These are phyloP conservation scores for Parnassius mnemosyne DNA, from an alignment of 2,888 invertebrate genomes.

Conservation along the genomic window DNA sequence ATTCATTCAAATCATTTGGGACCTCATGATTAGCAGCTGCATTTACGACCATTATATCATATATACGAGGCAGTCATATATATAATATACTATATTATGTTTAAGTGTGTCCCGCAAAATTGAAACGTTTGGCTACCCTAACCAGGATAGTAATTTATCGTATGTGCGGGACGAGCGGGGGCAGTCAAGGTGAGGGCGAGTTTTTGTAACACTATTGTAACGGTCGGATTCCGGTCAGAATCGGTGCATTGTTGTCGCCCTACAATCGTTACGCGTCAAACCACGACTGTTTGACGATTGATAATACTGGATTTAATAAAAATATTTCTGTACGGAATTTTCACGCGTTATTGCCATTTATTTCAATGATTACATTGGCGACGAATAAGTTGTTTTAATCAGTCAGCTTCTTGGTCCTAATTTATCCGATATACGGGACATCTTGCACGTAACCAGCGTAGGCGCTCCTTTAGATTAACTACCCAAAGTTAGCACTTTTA, in stretches of 20 bases:
- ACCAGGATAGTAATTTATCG: slow-evolving; percentile 60
- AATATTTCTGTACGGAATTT: not conserved
- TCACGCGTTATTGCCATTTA: not conserved
- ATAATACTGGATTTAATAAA: slow-evolving; percentile 25
- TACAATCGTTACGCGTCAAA: slow-evolving; percentile 28
- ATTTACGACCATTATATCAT: no score
- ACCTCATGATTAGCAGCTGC: no score
- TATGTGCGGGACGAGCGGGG: slow-evolving; percentile 34
- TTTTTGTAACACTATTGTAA: slow-evolving; percentile 55
- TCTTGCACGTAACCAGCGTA: no score
- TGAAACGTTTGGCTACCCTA: slow-evolving; percentile 5
- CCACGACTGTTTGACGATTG: slow-evolving; percentile 28
- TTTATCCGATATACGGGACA: no score
- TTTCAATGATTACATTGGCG: no score
- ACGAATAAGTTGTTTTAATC: no score
- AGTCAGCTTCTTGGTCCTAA: no score
- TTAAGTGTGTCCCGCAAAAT: not conserved
- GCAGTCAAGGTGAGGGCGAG: slow-evolving; percentile 55
- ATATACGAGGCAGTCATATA: no score
- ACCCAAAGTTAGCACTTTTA: no score
- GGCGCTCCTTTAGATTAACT: no score
- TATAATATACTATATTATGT: no score
- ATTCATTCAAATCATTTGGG: no score
- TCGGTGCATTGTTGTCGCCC: slow-evolving; percentile 34
- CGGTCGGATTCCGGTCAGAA: slow-evolving; percentile 40